Base-by-base conservation (phyloP, 2,797 vertebrate genomes). In the Neosilurus mollespiculum region DNA sequence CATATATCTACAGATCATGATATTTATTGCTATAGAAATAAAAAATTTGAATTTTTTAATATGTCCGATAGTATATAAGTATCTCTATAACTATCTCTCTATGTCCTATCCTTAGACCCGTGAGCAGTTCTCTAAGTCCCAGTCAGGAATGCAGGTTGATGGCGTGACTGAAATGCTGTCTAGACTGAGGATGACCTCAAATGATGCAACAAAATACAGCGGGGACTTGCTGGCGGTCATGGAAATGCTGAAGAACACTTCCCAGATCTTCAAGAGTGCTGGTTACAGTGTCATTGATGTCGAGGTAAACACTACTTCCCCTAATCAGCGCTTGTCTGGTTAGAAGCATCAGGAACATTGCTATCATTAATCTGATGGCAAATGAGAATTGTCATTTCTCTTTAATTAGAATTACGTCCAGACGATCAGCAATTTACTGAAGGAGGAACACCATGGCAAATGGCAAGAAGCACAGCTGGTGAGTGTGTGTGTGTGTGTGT, bases 391-490 rank as follows among this genome's bases (percentile, higher is more conserved):
- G 59, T 18, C 16, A 5, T 90, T 79, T 61, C 18, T 80, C 22
- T 70, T 56, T 84, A 30, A n/a, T 87, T 90, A 99, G 98, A 99
- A 99, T 91, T 99, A 96, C 0, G 96, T 98, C 82, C 97, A 99
- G 94, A 96, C 97, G 86, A 94, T 99, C 92, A 99, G 98, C 94
- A 98, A 99, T 92, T 91, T 99, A 83, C 91, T 99, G 89, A 96
- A 96, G 0, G 98, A 99, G 83, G 97, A 99, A 84, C 97, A 99
- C 87, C 93, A 94, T 81, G 96, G 97, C 73, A 99, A 98, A 92
- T 99, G 98, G 98, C 96, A 98, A 87, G 98, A 99, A 88, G 96
- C 96, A 83, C 98, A 98, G 87, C 94, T 96, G 96, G 98, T 99
- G 93, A 8, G 97, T 92, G 1, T 81, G 53, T 51, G 91, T 84